Evolutionary conservation across 2,113 vertebrate genomes (phyloP), one percentile per base, ranked within the genome.

Genomic region (Rhagologus leucostigma): DNA sequence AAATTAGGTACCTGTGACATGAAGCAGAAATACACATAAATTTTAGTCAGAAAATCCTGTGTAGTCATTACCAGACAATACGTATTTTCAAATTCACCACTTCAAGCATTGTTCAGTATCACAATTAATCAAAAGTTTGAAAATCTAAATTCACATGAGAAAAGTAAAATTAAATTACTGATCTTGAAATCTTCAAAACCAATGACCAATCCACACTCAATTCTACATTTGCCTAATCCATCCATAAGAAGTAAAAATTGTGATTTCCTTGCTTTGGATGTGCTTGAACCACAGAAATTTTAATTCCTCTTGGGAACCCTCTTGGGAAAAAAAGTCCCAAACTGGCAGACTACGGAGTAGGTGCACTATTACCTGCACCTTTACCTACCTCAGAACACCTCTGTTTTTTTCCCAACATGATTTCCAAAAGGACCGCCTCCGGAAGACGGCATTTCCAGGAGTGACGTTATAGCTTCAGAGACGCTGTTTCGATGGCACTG

Each of bases 391-490:
- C 97, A 87, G 96, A 91, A 97, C 96, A 98, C 97, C 97, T 98
- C 92, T 94, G 96, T 96, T 96, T 97, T 97, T 97, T 97, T 90
- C 96, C 97, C 97, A 96, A 97, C 97, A 97, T 97, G 97, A 97
- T 98, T 98, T 98, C 98, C 98, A 98, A 97, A 98, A 98, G 97
- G 97, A 98, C 97, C 97, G 97, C 98, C 97, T 98, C 98, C 97
- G 96, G 98, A 98, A 98, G 97, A 98, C 95, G 96, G 97, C 97
- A 95, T 98, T 98, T 97, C 98, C 97, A 97, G 97, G 97, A 97
- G 97, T 97, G 97, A 97, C 97, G 97, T 96, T 97, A 97, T 96
- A 81, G 97, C 97, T 97, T 97, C 97, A 97, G 94, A 96, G 97
- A 96, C 94, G 96, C 26, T 94, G 97, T 95, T 97, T 97, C 96